Conservation (phyloP, 92 coral and sea anemone genomes). For the Phenganax stokvisi region DNA sequence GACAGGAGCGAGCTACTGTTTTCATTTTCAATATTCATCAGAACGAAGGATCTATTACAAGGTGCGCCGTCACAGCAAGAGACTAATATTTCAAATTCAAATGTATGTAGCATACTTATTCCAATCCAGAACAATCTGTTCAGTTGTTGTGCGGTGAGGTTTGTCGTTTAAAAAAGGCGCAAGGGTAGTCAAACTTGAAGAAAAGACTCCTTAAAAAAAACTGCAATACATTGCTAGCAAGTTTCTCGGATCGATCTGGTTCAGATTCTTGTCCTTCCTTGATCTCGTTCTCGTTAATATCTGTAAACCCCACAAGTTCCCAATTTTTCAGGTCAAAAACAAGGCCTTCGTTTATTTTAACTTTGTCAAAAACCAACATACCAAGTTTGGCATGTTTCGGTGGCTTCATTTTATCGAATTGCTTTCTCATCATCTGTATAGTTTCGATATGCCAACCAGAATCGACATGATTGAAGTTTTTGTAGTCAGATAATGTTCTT, state of each 20-base stretch:
- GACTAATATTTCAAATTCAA: conserved; percentile 37
- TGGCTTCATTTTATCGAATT: conserved; percentile 40
- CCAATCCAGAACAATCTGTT: conserved; percentile 42
- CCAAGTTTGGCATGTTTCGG: conserved; percentile 48
- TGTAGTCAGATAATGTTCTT: conserved; percentile 47
- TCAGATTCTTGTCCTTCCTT: no score
- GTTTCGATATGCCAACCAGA: conserved; percentile 53
- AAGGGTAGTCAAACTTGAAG: conserved; percentile 35
- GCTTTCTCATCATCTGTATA: conserved; percentile 38
- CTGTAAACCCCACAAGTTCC: conserved; percentile 29
- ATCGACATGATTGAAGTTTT: conserved; percentile 41
- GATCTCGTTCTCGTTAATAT: background rate
- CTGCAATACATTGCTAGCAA: no score
- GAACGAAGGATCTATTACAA: conserved; percentile 30
- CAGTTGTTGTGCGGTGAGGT: conserved; percentile 27
- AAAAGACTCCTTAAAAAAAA: background rate
- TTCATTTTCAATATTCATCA: conserved; percentile 7
- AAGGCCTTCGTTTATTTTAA: conserved; percentile 31
- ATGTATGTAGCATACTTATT: conserved; percentile 23
- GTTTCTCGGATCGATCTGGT: no score
- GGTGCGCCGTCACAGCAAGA: conserved; percentile 45
- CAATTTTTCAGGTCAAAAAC: conserved; percentile 21
- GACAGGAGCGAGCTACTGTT: background rate
- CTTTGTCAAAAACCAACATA: conserved; percentile 18
- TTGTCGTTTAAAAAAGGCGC: conserved; percentile 29